Base-by-base conservation (phyloP, 2,888 invertebrate genomes). In the Metopia argyrocephala region DNA sequence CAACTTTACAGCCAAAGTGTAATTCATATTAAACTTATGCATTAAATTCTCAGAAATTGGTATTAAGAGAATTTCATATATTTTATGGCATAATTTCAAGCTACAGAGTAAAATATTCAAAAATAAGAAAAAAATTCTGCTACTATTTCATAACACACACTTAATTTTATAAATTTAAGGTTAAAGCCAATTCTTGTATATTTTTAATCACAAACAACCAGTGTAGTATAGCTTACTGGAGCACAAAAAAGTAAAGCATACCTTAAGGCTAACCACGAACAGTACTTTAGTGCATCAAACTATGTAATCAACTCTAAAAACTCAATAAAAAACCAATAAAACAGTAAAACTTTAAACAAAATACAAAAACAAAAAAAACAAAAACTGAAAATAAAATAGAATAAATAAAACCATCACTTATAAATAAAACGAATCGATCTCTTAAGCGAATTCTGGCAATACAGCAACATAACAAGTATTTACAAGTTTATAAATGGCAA, bases 301-400 rank as follows among this genome's bases (percentile, higher is more conserved):
- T 48, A 68, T 28, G 28, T 31, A 25, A 20, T 56, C 18, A 20
- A 48, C 54, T 76, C 46, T 61, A 76, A 52, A 62, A 31, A 46
- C 46, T 68, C 28, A 69, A 68, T 54, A 62, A 23, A 48, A 69
- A 45, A 21, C 31, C 56, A 48, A 69, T 56, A 76, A 25, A 61
- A 76, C 54, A 50, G 25, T 54, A 61, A 56, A 23, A 61, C 20
- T 48, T 12, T 56, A 62, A 15, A 31, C 61, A 48, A 45, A 5
- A 9, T 7, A 38, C 15, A 38, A 15, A 38, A 38, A 12, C 12
- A 4, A 12, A 38, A 38, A 38, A 3, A n/a, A n/a, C n/a, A 31
- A 31, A 15, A 38, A 12, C 38, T 38, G 3, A n/a, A n/a, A n/a
- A n/a, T n/a, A n/a, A n/a, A n/a, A n/a, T n/a, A n/a, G n/a, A n/a